Conservation (phyloP, 2,888 invertebrate species). For the Leucozona laternaria region DNA sequence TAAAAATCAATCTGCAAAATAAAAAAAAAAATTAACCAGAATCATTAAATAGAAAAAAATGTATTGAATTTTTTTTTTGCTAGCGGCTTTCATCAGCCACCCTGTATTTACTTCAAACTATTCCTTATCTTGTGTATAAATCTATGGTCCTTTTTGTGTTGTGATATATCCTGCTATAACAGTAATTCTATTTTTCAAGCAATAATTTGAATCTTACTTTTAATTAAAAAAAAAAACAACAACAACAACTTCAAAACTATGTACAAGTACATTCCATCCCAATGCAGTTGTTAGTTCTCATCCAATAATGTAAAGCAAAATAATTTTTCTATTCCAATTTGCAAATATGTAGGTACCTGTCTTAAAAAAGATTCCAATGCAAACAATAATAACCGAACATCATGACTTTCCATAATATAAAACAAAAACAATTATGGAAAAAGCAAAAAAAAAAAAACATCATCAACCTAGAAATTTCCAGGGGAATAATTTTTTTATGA, state of each 20-base stretch:
- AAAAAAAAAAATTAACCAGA: too few species aligned
- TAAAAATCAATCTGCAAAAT: too few species aligned
- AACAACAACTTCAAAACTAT: not conserved
- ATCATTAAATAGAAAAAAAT: too few species aligned
- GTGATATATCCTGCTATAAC: too few species aligned
- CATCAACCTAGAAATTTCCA: constrained; percentile 54
- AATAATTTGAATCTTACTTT: not conserved
- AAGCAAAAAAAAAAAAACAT: constrained; percentile 7
- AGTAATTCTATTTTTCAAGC: not conserved
- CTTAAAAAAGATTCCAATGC: constrained; percentile 17
- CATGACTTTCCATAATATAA: constrained; percentile 12
- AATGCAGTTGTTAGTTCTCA: not conserved
- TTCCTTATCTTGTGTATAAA: too few species aligned
- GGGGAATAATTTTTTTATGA: constrained; percentile 46
- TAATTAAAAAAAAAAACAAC: not conserved
- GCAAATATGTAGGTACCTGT: not conserved
- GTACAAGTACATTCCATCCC: not conserved
- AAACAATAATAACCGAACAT: constrained; percentile 41
- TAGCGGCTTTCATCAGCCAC: too few species aligned
- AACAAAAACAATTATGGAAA: constrained; percentile 15
- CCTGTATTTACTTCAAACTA: too few species aligned
- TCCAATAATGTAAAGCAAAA: constrained; percentile 6
- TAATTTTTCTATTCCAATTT: constrained; percentile 28
- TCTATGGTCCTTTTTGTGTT: too few species aligned
- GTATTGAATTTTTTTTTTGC: too few species aligned